These are phyloP conservation scores for Tonatia bakeri DNA, from an alignment of 2,113 vertebrate genomes.

Conservation along the genomic window DNA sequence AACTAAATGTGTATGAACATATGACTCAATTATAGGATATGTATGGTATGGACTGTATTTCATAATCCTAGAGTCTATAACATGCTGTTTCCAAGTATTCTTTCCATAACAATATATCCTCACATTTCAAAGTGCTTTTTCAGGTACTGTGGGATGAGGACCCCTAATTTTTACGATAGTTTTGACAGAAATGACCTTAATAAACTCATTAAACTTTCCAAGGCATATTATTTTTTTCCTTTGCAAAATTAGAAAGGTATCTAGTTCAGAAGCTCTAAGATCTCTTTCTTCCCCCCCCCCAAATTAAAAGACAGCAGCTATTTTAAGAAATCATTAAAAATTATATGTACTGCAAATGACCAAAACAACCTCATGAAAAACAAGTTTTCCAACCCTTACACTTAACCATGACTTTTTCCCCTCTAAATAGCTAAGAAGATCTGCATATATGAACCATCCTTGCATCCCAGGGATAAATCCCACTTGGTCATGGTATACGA, in stretches of 20 bases:
- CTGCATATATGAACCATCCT: neutral
- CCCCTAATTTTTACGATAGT: neutral
- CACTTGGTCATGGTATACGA: neutral
- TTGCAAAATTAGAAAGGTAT: neutral
- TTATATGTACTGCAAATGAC: neutral
- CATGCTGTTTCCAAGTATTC: neutral
- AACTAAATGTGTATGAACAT: neutral
- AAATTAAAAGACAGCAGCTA: neutral
- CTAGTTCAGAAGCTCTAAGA: neutral
- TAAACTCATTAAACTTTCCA: neutral
- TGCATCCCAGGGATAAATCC: neutral
- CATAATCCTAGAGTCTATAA: neutral
- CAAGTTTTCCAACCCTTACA: neutral
- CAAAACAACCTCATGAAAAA: neutral
- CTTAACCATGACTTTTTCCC: neutral
- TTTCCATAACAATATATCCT: neutral
- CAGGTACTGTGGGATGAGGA: neutral
- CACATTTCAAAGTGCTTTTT: neutral
- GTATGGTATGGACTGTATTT: neutral
- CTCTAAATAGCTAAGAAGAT: neutral
- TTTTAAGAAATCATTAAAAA: neutral
- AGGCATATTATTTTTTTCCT: neutral
- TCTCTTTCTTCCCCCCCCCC: rapidly evolving
- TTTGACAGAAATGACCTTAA: neutral
- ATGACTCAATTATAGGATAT: neutral